Evolutionary conservation across 2,888 invertebrate species (phyloP).

Genomic region (Xestoiulus laeticollis): DNA sequence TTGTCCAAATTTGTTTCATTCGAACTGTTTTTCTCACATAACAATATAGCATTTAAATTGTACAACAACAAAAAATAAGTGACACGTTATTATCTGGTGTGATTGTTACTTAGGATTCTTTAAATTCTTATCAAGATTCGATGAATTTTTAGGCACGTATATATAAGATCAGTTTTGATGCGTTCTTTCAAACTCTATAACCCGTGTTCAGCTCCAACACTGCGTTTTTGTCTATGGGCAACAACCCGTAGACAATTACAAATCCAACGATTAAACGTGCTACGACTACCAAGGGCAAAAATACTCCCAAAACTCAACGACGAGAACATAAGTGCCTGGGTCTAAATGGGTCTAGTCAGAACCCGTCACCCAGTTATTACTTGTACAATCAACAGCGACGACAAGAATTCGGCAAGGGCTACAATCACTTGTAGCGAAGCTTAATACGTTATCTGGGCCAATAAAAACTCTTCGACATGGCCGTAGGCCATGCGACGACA

Average conservation of each 20-base stretch:
- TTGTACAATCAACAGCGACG: not conserved
- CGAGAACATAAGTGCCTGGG: not conserved
- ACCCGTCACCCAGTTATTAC: too few species aligned
- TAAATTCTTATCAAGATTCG: too few species aligned
- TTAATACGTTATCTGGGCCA: not conserved
- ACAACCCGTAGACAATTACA: not conserved
- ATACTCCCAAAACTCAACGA: not conserved
- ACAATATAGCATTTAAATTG: too few species aligned
- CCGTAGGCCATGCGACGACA: not conserved
- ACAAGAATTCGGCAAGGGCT: not conserved
- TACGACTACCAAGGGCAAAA: not conserved
- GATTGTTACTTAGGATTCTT: too few species aligned
- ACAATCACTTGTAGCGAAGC: not conserved
- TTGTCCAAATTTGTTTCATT: too few species aligned
- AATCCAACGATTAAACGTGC: not conserved
- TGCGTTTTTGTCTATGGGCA: not conserved
- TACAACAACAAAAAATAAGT: too few species aligned
- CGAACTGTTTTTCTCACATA: too few species aligned
- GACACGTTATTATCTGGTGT: too few species aligned
- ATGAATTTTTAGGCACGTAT: too few species aligned
- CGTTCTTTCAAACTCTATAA: not conserved
- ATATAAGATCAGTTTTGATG: too few species aligned
- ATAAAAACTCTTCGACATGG: not conserved
- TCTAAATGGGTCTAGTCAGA: not conserved
- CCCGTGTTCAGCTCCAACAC: not conserved